Base-by-base conservation (phyloP, 1,140 invertebrate genomes). In the Trichonephila inaurata region DNA sequence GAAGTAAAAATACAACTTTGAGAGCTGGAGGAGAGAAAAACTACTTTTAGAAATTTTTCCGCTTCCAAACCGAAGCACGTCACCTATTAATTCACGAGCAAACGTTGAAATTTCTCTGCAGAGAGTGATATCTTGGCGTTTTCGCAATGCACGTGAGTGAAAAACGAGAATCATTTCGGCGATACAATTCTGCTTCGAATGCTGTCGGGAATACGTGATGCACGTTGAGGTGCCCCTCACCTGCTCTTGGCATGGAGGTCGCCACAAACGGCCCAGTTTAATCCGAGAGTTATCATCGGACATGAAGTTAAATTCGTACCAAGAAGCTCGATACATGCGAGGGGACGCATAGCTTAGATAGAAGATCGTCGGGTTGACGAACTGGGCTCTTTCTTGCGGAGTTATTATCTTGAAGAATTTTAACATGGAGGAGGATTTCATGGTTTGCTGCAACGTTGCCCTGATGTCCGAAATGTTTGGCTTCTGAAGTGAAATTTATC, bases 211-310 rank as follows among this genome's bases (percentile, higher is more conserved):
- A 12, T 64, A 92, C 90, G 90, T 92, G 90, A 69, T 44, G 24
- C n/a, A 12, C 72, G 28, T 14, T 69, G 44, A 91, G 44, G 24
- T 77, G 28, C 16, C 66, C 40, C 28, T 58, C 87, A 69, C 66
- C 87, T 62, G 85, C 85, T 64, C 58, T 24, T 83, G 51, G 24
- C 28, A 51, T 51, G 86, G 28, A 81, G 72, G 72, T 61, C 60
- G 58, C 24, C 24, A 12, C n/a, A 64, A n/a, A 44, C 40, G 44
- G 24, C n/a, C 82, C 40, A 28, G 24, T 85, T 91, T 61, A 33
- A 64, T 81, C 12, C 90, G 61, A 60, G n/a, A 60, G 72, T 92
- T 92, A 92, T 92, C 90, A 64, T 85, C 24, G 60, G 90, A 92
- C 90, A 92, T n/a, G 82, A 14, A 40, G 69, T 81, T 81, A 77